These are phyloP conservation scores for Bradypodion pumilum DNA, from an alignment of 2,797 vertebrate species.

Conservation along the genomic window DNA sequence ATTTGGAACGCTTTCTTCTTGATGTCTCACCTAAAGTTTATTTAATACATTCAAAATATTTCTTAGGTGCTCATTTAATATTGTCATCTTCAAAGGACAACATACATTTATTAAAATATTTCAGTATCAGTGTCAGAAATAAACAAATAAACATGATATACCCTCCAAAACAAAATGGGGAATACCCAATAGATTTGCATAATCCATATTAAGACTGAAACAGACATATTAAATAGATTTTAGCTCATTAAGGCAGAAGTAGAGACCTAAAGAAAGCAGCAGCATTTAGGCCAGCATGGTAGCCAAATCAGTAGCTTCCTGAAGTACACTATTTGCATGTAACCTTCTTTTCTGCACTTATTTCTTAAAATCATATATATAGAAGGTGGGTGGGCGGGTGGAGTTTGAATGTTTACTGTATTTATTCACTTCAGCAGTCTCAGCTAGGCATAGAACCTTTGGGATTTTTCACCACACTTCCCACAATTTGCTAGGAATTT, in stretches of 20 bases:
- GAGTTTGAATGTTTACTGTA: not conserved
- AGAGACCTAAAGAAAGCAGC: not conserved
- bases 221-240: not conserved
- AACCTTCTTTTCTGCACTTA: not conserved
- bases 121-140: not conserved
- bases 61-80: not conserved
- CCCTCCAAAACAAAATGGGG: not conserved
- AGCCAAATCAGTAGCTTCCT: not conserved
- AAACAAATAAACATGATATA: constrained; percentile 39
- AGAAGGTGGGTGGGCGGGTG: too few relatives aligned
- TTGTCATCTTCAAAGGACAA: not conserved
- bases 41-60: not conserved
- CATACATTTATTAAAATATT: not conserved
- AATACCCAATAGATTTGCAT: too few relatives aligned
- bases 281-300: too few relatives aligned
- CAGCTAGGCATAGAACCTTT: too few relatives aligned
- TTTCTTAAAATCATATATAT: not conserved
- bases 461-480: too few relatives aligned
- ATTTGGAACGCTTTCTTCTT: constrained; percentile 81
- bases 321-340: not conserved
- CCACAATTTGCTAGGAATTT: too few relatives aligned
- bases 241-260: not conserved
- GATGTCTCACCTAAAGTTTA: constrained; percentile 72
- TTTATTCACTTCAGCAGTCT: too few relatives aligned
- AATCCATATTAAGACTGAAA: not conserved